Evolutionary conservation across 2,888 invertebrate species (phyloP).

Genomic region (Erebia epiphron): DNA sequence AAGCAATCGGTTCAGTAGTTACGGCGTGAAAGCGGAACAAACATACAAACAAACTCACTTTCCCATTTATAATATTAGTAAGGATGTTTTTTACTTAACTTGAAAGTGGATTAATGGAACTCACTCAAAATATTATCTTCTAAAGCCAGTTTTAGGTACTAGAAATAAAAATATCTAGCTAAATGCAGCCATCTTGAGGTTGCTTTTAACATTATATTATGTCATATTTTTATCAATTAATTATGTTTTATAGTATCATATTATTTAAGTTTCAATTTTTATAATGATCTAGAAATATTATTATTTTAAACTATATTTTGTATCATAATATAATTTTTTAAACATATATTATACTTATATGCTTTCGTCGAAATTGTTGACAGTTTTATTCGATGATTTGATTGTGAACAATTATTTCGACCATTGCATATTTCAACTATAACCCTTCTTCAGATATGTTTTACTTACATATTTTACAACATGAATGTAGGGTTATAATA

Average conservation of each 20-base stretch:
- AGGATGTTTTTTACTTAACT: too few relatives aligned
- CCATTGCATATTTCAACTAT: background rate
- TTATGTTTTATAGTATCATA: background rate
- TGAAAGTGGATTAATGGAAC: too few relatives aligned
- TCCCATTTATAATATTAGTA: too few relatives aligned
- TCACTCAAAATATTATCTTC: too few relatives aligned
- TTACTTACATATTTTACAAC: background rate
- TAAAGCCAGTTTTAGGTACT: too few relatives aligned
- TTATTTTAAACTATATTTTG: slow-evolving; percentile 1
- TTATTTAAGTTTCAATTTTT: background rate
- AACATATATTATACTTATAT: background rate
- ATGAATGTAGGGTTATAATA: background rate
- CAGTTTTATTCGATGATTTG: background rate
- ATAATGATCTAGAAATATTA: background rate
- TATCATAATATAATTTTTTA: background rate
- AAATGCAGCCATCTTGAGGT: slow-evolving; percentile 18
- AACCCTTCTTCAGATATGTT: background rate
- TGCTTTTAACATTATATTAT: slow-evolving; percentile 19
- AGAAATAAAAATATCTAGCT: slow-evolving; percentile 3
- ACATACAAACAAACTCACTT: too few relatives aligned
- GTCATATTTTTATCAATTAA: slow-evolving; percentile 16
- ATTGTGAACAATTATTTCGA: background rate
- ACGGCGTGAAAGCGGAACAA: too few relatives aligned
- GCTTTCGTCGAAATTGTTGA: background rate
- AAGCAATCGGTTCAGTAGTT: too few relatives aligned